Evolutionary conservation across 2,888 invertebrate species (phyloP), one percentile per base, ranked within the genome.

Genomic region (Palloptera scutellata): DNA sequence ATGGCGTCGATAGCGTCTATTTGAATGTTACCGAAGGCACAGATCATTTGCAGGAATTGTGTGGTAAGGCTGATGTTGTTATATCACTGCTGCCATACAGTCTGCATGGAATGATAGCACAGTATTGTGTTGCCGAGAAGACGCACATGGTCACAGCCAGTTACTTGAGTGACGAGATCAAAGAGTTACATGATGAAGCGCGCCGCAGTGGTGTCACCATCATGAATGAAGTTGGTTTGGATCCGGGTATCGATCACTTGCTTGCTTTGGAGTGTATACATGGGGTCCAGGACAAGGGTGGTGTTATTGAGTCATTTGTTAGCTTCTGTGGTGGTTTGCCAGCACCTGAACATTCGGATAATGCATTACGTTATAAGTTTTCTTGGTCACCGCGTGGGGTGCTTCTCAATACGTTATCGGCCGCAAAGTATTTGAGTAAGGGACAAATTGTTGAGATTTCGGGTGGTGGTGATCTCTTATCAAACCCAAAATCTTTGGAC

Each of bases 171-270:
- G 92, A 95, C 1, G 91, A 93, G 78, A 92, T 99, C 76, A 90
- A 88, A 77, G 89, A 89, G 0, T 85, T 97, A 11, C 91, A 97
- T 77, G 87, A 92, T 52, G 94, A 94, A 65, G 98, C 98, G 0
- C 88, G 90, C 60, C 91, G 92, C 43, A 95, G 96, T 0, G 97
- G 95, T 0, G 88, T 99, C 0, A 98, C 98, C 0, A 89, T 99
- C 53, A 87, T 99, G 72, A 99, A 98, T 81, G 99, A 99, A 86
- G 92, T 97, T 0, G 99, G 99, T 0, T 87, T 99, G 42, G 99
- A 99, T 83, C 99, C 99, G 0, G 99, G 98, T n/a, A 97, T 97
- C 74, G 97, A 98, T 84, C 99, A 99, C 84, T 88, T 99, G 74
- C 86, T 99, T 65, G 99, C 99, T 0, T 89, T 98, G 85, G 97